phyloP scores from a whole-genome alignment of 92 coral and sea anemone genomes.

The Phymanthus crucifer region DNA sequence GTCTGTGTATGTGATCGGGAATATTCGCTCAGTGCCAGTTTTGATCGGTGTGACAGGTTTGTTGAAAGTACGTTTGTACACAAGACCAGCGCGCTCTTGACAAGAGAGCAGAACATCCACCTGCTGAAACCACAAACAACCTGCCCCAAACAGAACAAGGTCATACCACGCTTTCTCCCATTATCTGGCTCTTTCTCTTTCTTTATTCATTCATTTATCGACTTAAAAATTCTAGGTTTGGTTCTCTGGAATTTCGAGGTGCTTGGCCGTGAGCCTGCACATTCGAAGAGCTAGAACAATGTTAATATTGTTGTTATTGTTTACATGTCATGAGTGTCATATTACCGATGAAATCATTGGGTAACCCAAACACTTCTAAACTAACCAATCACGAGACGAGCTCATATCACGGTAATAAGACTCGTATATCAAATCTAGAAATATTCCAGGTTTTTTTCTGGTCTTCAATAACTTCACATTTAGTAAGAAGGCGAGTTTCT shows the following conservation, averaged over 20 bases:
- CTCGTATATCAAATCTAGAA: not conserved
- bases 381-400: constrained; percentile 16
- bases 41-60: not conserved
- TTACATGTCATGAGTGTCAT: constrained; percentile 35
- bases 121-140: constrained; percentile 1
- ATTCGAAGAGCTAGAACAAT: not conserved
- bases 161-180: not conserved
- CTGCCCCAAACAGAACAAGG: constrained; percentile 18
- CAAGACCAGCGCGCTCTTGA: not conserved
- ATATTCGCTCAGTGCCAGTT: not conserved
- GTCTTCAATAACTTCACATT: not conserved
- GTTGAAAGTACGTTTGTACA: not conserved
- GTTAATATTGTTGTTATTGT: not conserved
- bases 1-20: not conserved
- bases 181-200: not conserved
- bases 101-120: constrained; percentile 18
- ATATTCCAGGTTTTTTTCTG: not conserved
- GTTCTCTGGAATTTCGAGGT: not conserved
- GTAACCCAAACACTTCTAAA: constrained; percentile 11
- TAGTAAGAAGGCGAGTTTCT: not conserved
- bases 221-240: not conserved
- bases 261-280: not conserved
- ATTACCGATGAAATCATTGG: constrained; percentile 47
- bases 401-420: constrained; percentile 12
- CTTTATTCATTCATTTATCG: not conserved